A percentile compares a stretch with the other conserved stretches of the same genome.
phyloP scores from a whole-genome alignment of 1,140 invertebrate species.

The Cydia pomonella region DNA sequence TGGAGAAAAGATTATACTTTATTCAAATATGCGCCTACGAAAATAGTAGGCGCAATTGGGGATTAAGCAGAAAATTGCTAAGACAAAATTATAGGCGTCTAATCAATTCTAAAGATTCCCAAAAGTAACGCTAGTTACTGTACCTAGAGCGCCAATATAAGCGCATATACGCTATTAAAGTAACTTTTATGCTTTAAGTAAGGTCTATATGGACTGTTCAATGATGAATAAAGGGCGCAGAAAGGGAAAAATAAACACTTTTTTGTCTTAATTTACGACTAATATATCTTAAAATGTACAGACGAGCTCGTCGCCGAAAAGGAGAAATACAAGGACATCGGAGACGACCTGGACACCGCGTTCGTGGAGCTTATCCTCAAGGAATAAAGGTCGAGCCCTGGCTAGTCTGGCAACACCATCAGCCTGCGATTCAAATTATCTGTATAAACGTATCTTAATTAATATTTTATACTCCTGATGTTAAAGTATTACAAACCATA shows the following conservation, averaged over 20 bases:
- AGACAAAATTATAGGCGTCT: not conserved
- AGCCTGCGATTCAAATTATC: slow-evolving; percentile 61
- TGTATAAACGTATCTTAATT: slow-evolving; percentile 68
- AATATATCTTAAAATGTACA: slow-evolving; percentile 79
- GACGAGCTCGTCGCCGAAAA: slow-evolving; percentile 99
- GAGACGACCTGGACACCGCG: slow-evolving; percentile 98
- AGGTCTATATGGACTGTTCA: not conserved
- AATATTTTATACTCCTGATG: slow-evolving; percentile 74
- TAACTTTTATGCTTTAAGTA: not conserved
- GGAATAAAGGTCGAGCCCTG: slow-evolving; percentile 66
- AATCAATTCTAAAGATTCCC: not conserved
- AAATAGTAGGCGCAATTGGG: not conserved
- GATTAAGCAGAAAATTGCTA: not conserved
- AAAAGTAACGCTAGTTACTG: not conserved
- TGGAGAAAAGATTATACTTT: slow-evolving; percentile 46
- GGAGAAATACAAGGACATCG: slow-evolving; percentile 99
- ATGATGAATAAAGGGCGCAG: not conserved
- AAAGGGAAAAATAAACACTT: not conserved
- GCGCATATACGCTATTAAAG: not conserved
- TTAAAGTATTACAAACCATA: slow-evolving; percentile 74
- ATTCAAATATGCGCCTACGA: slow-evolving; percentile 42
- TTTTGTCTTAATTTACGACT: not conserved
- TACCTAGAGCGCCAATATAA: not conserved
- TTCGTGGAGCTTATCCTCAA: slow-evolving; percentile 96
- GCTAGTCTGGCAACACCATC: slow-evolving; percentile 41